Conservation (phyloP, 53 echinoderm and acorn worm genomes). For the Mesocentrotus franciscanus region DNA sequence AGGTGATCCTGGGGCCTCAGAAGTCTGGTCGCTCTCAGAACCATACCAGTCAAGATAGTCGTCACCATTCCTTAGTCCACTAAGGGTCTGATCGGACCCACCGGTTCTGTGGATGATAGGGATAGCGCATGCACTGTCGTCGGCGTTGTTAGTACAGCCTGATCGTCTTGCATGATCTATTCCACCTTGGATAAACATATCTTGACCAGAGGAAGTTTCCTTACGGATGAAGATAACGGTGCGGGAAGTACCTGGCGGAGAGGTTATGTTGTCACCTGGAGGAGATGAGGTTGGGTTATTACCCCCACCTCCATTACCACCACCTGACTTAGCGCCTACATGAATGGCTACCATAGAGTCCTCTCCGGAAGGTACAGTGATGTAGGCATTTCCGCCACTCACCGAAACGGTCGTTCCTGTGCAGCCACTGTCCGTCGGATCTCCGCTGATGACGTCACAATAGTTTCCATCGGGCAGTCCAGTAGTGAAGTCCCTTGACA, state of each 20-base stretch:
- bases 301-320: constrained; percentile 35
- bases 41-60: constrained; percentile 88
- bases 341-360: constrained; percentile 75
- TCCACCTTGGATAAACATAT: constrained; percentile 76
- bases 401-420: constrained; percentile 73
- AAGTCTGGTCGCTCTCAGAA: constrained; percentile 60
- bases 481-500: constrained; percentile 61
- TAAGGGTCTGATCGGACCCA: constrained; percentile 69
- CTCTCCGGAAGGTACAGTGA: constrained; percentile 64
- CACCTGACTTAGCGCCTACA: constrained; percentile 62
- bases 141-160: constrained; percentile 61
- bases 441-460: constrained; percentile 80
- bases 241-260: constrained; percentile 54
- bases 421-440: constrained; percentile 61
- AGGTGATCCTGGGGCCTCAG: constrained; percentile 71
- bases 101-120: constrained; percentile 77
- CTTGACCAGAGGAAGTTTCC: constrained; percentile 71
- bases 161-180: constrained; percentile 50
- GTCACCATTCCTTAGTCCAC: constrained; percentile 68
- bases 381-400: constrained; percentile 73
- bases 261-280: constrained; percentile 5
- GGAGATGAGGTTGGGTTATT: neutral
- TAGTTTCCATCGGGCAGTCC: constrained; percentile 76
- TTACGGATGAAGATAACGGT: constrained; percentile 81
- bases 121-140: constrained; percentile 74